phyloP scores from a whole-genome alignment of 2,888 invertebrate genomes.

The Pachycephus smyrnensis region DNA sequence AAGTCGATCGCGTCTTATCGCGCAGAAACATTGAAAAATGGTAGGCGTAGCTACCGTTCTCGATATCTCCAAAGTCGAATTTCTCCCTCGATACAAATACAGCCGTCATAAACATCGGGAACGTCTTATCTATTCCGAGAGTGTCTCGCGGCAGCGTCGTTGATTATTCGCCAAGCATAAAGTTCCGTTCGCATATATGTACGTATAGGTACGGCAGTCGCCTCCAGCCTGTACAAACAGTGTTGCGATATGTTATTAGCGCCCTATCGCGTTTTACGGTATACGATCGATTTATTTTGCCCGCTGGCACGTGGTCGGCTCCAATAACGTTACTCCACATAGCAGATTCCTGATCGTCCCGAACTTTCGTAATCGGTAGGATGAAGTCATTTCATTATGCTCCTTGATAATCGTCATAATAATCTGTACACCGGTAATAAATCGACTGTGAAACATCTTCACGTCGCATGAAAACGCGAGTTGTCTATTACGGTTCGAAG shows the following conservation, averaged over 20 bases:
- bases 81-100: conserved; percentile 5
- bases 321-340: not conserved
- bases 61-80: conserved; percentile 16
- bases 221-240: conserved; percentile 20
- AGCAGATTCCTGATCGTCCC: not conserved
- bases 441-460: no score
- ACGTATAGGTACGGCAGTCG: conserved; percentile 10
- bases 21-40: not conserved
- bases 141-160: conserved; percentile 20
- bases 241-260: conserved; percentile 41
- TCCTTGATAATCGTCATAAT: not conserved
- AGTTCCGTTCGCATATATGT: conserved; percentile 10
- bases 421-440: not conserved
- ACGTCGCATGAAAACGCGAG: not conserved
- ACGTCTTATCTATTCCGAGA: conserved; percentile 7
- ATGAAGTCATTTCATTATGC: not conserved
- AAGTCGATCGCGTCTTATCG: not conserved
- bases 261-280: conserved; percentile 45
- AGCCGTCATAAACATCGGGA: conserved; percentile 27
- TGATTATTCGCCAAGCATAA: conserved; percentile 18
- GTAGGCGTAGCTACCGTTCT: not conserved
- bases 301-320: conserved; percentile 41
- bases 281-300: conserved; percentile 50
- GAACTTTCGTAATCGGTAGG: not conserved
- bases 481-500: not conserved